Base-by-base conservation (phyloP, 2,888 invertebrate genomes). In the Cremastinae sp. region DNA sequence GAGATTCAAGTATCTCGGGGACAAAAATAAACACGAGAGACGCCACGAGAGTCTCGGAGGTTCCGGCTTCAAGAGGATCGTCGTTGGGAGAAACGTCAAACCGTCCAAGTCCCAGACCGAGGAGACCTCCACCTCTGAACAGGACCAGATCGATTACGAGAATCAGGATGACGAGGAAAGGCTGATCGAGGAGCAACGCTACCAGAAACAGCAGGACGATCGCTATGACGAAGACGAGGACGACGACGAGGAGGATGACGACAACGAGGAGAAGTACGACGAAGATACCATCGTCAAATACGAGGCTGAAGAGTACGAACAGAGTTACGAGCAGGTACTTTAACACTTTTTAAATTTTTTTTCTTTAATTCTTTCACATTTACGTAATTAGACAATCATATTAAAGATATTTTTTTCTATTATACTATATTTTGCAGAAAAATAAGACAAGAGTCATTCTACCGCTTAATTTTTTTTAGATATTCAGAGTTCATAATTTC, bases 1-100 rank as follows among this genome's bases (percentile, higher is more conserved):
- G 70, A 81, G 86, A 14, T 90, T 90, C 65, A 90, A 90, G 64
- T 90, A 90, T 65, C 83, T 89, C 7, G 90, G 89, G 0, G 90
- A 90, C 45, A 90, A 89, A 45, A 90, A 90, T 70, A 90, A 90
- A 51, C 90, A 90, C 34, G 89, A 90, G 59, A 84, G 89, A 58
- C 78, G 89, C 34, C 90, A 90, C 58, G 89, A 89, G 51, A 85
- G 85, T 64, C 83, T 89, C n/a, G 89, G 89, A 0, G 89, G 89
- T 0, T 81, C 86, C n/a, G 89, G 89, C 22, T 90, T 90, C 65
- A 90, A 90, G 72, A 82, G 89, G 54, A 87, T 88, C 53, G 86
- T 88, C 3, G 82, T 85, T n/a, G 87, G 85, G 4, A 84, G 89
- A 28, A 86, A 86, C 61, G 81, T 82, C 16, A 87, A 85, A 51